A percentile compares a stretch with the other conserved stretches of the same genome.
Evolutionary conservation across 1,140 invertebrate species (phyloP).

Genomic region (Brachystomella parvula): DNA sequence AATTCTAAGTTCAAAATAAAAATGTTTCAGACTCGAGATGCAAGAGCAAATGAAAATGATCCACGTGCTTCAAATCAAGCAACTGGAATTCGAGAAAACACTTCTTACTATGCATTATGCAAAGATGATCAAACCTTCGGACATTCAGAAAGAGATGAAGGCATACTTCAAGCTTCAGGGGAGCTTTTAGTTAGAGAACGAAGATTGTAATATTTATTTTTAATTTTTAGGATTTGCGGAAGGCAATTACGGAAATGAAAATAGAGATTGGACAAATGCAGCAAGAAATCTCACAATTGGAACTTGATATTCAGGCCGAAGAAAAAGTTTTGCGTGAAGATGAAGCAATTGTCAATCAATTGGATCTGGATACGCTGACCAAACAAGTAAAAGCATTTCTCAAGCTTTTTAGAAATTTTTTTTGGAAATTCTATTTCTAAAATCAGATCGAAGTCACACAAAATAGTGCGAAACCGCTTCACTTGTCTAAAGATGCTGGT

Average conservation of each 20-base stretch:
- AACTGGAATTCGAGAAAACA: conserved; percentile 35
- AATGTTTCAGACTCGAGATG: conserved; percentile 27
- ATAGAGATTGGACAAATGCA: conserved; percentile 27
- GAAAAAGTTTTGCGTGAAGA: conserved; percentile 26
- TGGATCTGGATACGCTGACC: conserved; percentile 30
- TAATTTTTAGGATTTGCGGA: conserved; percentile 18
- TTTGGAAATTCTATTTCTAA: not conserved
- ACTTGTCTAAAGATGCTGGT: conserved; percentile 26
- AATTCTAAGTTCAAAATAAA: not conserved
- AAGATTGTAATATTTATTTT: not conserved
- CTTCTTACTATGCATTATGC: conserved; percentile 29
- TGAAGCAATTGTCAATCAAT: conserved; percentile 26
- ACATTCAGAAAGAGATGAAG: conserved; percentile 31
- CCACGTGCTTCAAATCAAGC: conserved; percentile 32
- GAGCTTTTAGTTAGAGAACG: conserved; percentile 1
- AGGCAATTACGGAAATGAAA: conserved; percentile 29
- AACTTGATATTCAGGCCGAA: conserved; percentile 24
- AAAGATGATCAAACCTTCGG: conserved; percentile 31
- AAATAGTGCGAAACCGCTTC: conserved; percentile 24
- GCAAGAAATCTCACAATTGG: conserved; percentile 32
- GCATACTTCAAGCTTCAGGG: conserved; percentile 5
- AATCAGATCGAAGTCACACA: conserved; percentile 28
- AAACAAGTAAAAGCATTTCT: conserved; percentile 22
- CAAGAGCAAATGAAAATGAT: conserved; percentile 28
- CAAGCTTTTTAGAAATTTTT: not conserved